Base-by-base conservation (phyloP, 2,113 vertebrate genomes). In the Aphyosemion australe region DNA sequence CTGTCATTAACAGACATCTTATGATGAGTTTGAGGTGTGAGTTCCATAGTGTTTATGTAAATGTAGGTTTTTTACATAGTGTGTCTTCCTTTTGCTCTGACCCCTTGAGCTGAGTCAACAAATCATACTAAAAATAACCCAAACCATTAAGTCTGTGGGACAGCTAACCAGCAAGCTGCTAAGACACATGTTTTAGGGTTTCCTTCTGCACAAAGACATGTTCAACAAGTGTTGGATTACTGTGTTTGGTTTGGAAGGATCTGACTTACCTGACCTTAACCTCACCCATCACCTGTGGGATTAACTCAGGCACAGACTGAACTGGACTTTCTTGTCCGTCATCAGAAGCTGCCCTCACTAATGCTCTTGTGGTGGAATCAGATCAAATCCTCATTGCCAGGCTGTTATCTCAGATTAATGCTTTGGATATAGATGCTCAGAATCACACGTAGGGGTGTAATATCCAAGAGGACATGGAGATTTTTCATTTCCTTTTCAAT, bases 301-400 rank as follows among this genome's bases (percentile, higher is more conserved):
- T 74, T 80, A 69, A 68, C 18, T 20, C 10, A 12, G 37, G 62
- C 21, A 12, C 18, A 2, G 7, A 43, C 66, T 58, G 37, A 51
- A 59, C 46, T 34, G 15, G 31, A 45, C 21, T 31, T 61, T 14
- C 18, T 34, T 12, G 13, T 14, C 49, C 61, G 26, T 20, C 49
- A 64, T 18, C 4, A 10, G 34, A 5, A 37, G 34, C 55, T 18
- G 15, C 48, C 26, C 64, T 66, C 49, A 12, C 56, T 63, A 78
- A 84, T 59, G 53, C 64, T 75, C 48, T 49, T 57, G 41, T 19
- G 61, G 47, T 62, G 43, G 48, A 70, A 67, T 45, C 21, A 43
- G 32, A 74, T 9, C 15, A 82, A 59, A 74, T 77, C 70, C 67
- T 18, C 26, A 39, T 26, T 48, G 42, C 1, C 61, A 21, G 9